Evolutionary conservation across 1,140 invertebrate species (phyloP).

Genomic region (Muscidifurax raptorellus): DNA sequence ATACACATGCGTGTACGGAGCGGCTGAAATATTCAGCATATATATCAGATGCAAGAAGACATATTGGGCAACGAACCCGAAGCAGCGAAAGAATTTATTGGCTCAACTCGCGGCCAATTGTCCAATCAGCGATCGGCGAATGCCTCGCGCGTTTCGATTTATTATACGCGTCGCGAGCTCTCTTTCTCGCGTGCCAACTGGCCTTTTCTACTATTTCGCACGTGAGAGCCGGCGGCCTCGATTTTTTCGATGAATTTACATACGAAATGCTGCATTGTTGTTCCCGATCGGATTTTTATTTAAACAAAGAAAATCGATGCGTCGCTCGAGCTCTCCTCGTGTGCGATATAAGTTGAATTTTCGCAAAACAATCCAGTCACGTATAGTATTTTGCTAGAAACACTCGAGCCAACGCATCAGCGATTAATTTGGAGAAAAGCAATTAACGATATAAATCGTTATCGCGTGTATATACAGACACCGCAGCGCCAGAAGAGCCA

Average conservation of each 20-base stretch:
- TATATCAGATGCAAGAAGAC: slow-evolving; percentile 35
- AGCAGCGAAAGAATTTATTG: slow-evolving; percentile 60
- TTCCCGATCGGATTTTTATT: background rate
- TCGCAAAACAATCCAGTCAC: background rate
- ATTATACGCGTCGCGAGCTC: slow-evolving; percentile 52
- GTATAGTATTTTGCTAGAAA: too few species aligned
- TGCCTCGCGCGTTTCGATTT: slow-evolving; percentile 62
- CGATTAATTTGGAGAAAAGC: too few species aligned
- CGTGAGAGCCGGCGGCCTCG: background rate
- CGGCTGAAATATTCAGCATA: slow-evolving; percentile 52
- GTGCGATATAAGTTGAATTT: background rate
- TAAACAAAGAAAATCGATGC: background rate
- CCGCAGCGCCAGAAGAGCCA: too few species aligned
- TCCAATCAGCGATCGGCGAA: slow-evolving; percentile 54
- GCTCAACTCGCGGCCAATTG: slow-evolving; percentile 64
- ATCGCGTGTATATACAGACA: too few species aligned
- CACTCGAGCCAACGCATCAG: too few species aligned
- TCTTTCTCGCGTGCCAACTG: slow-evolving; percentile 54
- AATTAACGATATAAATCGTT: too few species aligned
- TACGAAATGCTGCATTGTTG: too few species aligned
- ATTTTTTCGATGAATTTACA: background rate
- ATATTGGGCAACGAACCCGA: slow-evolving; percentile 57
- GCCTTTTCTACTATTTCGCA: slow-evolving; percentile 23
- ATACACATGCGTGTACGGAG: background rate
- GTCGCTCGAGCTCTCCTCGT: background rate